Conservation (phyloP, 2,888 invertebrate genomes). For the Aelia acuminata region DNA sequence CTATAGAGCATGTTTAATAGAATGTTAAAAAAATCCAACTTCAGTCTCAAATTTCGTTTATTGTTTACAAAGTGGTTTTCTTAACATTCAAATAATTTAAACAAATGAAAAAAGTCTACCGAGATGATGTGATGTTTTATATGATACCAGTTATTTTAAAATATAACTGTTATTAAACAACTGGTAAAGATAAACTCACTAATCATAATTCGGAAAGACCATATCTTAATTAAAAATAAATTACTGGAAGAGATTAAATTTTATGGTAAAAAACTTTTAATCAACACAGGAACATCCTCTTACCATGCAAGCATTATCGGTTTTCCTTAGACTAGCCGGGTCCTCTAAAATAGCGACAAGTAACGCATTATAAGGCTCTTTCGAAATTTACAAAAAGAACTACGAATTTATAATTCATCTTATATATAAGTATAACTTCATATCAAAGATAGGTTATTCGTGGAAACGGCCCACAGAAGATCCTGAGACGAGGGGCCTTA, state of each 20-base stretch:
- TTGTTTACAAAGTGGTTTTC: too few species aligned
- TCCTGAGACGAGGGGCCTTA: background rate
- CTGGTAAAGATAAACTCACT: background rate
- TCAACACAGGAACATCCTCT: slow-evolving; percentile 16
- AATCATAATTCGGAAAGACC: background rate
- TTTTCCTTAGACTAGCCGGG: background rate
- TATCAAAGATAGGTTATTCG: background rate
- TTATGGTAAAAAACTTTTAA: background rate
- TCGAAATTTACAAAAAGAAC: too few species aligned
- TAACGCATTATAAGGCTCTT: background rate
- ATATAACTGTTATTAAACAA: too few species aligned
- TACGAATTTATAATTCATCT: too few species aligned
- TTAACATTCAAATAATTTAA: too few species aligned
- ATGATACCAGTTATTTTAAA: too few species aligned
- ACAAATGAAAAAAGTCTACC: too few species aligned
- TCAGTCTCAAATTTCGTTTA: too few species aligned
- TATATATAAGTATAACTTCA: too few species aligned
- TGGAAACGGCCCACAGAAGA: background rate
- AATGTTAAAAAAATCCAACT: too few species aligned
- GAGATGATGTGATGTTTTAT: too few species aligned
- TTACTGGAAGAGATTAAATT: background rate
- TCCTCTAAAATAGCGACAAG: background rate
- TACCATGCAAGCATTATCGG: background rate
- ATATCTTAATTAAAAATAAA: background rate
- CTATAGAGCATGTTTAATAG: too few species aligned